Evolutionary conservation across 2,888 invertebrate species (phyloP).

Genomic region (Xestoiulus laeticollis): DNA sequence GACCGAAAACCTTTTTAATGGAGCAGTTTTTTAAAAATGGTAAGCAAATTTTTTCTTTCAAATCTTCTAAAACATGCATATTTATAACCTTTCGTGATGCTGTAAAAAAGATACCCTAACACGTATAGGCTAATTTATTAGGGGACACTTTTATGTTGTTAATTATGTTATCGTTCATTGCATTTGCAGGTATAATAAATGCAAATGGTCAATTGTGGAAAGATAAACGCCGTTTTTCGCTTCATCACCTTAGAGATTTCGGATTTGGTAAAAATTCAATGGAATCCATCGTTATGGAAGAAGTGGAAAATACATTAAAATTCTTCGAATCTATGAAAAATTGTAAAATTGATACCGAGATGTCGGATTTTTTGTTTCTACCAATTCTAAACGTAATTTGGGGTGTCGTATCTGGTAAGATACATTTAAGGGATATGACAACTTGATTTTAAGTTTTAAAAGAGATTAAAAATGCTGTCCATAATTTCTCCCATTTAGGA

Average conservation of each 20-base stretch:
- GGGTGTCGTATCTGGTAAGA: not conserved
- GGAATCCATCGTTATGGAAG: not conserved
- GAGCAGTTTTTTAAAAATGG: not conserved
- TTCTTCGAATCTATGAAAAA: not conserved
- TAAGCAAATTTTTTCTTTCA: too few relatives aligned
- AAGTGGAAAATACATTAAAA: not conserved
- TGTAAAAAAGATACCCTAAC: too few relatives aligned
- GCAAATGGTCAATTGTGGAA: not conserved
- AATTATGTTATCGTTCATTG: not conserved
- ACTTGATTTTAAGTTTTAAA: not conserved
- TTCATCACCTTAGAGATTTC: not conserved
- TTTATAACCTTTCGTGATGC: too few relatives aligned
- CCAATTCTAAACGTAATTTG: not conserved
- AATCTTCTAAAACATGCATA: too few relatives aligned
- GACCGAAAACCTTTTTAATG: not conserved
- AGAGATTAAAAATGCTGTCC: not conserved
- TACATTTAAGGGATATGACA: not conserved
- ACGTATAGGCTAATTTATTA: too few relatives aligned
- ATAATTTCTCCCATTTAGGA: not conserved
- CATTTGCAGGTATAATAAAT: not conserved
- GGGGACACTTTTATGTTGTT: too few relatives aligned
- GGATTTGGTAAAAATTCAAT: not conserved
- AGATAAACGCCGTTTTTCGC: not conserved
- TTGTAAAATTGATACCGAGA: not conserved
- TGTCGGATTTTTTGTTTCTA: not conserved